Percentiles rank a stretch among this genome's conserved stretches.
Conservation (phyloP, 2,888 invertebrate genomes). For the Dioctria linearis region DNA sequence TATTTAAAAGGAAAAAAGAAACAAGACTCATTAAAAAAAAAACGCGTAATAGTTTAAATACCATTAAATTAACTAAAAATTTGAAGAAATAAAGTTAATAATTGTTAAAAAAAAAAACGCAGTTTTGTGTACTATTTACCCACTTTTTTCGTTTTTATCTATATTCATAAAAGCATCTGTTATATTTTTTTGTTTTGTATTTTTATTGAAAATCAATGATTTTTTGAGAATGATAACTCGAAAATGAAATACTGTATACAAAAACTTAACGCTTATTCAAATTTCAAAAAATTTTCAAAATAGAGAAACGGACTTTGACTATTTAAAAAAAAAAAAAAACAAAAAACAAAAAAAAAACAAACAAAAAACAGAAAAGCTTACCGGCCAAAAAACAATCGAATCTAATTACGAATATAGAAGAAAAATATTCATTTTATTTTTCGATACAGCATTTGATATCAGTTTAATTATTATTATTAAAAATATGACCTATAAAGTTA, state of each 20-base stretch:
- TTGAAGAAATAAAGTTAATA: constrained; percentile 50
- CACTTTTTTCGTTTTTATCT: constrained; percentile 3
- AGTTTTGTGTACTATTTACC: constrained; percentile 34
- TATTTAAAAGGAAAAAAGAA: constrained; percentile 35
- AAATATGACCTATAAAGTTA: no score
- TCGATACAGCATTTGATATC: no score
- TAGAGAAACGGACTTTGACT: no score
- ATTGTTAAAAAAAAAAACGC: constrained; percentile 44
- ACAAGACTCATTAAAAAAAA: constrained; percentile 42
- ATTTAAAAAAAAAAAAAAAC: neutral
- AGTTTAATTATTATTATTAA: no score
- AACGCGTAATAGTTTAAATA: constrained; percentile 49
- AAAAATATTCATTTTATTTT: neutral
- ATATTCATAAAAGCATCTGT: neutral
- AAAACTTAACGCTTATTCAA: no score
- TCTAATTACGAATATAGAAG: neutral
- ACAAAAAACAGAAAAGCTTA: neutral
- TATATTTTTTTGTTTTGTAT: neutral
- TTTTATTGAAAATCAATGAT: no score
- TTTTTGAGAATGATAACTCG: no score
- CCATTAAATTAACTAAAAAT: constrained; percentile 42
- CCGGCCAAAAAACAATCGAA: neutral
- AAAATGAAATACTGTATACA: no score
- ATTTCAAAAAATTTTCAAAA: no score
- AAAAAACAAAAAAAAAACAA: constrained; percentile 14